Conservation (phyloP, 1,140 invertebrate species). For the Matsumurasca onukii region DNA sequence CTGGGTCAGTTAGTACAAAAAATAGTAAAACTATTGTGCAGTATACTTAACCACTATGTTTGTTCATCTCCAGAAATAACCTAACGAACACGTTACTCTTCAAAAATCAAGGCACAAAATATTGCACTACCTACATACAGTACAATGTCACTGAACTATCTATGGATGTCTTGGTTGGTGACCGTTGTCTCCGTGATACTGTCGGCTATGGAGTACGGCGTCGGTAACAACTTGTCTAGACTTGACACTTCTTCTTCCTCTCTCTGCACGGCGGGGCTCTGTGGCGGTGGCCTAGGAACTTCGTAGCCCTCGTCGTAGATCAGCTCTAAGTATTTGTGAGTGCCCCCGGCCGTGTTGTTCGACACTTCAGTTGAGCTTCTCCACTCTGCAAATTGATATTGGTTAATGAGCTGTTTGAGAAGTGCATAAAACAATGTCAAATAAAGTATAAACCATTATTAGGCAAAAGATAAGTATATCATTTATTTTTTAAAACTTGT, state of each 20-base stretch:
- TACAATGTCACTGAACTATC: slow-evolving; percentile 4
- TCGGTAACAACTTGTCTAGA: slow-evolving; percentile 37
- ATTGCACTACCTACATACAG: slow-evolving; percentile 1
- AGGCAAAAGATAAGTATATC: too few species aligned
- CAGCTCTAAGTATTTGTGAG: slow-evolving; percentile 53
- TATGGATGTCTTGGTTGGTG: slow-evolving; percentile 7
- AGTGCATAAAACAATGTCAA: too few species aligned
- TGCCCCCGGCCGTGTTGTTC: slow-evolving; percentile 35
- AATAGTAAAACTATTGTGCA: too few species aligned
- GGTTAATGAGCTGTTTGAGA: too few species aligned
- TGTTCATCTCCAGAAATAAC: too few species aligned
- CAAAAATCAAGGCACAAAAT: neutral
- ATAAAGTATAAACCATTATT: too few species aligned
- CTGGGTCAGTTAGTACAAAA: too few species aligned
- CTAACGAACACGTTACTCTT: too few species aligned
- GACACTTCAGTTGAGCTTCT: neutral
- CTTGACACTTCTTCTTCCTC: slow-evolving; percentile 36
- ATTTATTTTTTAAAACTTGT: too few species aligned
- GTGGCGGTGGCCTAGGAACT: slow-evolving; percentile 44
- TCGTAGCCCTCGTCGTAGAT: slow-evolving; percentile 52
- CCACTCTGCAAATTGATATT: too few species aligned
- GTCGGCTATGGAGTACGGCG: neutral
- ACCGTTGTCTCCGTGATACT: slow-evolving; percentile 7
- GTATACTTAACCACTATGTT: too few species aligned
- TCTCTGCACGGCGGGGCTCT: neutral